Evolutionary conservation across 2,113 vertebrate species (phyloP).

Genomic region (Dasyprocta punctata): DNA sequence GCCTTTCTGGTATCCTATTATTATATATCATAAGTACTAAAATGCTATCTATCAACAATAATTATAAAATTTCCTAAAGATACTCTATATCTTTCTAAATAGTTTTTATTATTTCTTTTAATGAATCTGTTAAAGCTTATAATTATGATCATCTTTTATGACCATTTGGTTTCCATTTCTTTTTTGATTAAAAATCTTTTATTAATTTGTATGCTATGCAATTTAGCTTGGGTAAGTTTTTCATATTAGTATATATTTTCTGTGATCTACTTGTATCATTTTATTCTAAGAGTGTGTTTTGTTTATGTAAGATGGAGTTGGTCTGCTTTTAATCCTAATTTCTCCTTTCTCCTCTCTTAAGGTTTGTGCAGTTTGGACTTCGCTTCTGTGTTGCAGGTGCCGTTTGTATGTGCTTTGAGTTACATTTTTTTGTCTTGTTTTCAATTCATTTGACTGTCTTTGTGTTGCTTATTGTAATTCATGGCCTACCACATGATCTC

Average conservation of each 20-base stretch:
- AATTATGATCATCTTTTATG: neutral
- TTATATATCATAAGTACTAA: neutral
- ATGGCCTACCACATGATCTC: neutral
- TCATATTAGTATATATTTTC: neutral
- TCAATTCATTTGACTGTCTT: neutral
- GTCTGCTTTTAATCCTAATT: neutral
- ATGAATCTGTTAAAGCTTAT: rapidly evolving
- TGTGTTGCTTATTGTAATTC: neutral
- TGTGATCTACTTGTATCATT: neutral
- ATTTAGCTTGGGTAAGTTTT: neutral
- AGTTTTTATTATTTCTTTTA: neutral
- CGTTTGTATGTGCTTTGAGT: neutral
- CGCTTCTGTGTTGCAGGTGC: neutral
- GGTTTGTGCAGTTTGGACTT: rapidly evolving
- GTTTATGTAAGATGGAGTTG: neutral
- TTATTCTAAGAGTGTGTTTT: neutral
- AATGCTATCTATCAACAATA: neutral
- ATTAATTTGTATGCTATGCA: neutral
- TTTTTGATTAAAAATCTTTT: neutral
- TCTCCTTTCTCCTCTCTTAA: neutral
- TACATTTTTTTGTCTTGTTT: neutral
- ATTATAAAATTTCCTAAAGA: neutral
- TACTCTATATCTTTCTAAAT: neutral
- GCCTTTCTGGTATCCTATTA: neutral
- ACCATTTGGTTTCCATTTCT: neutral